Percentiles rank a stretch among this genome's conserved stretches.
Conservation (phyloP, 2,888 invertebrate genomes). For the Eupithecia insigniata region DNA sequence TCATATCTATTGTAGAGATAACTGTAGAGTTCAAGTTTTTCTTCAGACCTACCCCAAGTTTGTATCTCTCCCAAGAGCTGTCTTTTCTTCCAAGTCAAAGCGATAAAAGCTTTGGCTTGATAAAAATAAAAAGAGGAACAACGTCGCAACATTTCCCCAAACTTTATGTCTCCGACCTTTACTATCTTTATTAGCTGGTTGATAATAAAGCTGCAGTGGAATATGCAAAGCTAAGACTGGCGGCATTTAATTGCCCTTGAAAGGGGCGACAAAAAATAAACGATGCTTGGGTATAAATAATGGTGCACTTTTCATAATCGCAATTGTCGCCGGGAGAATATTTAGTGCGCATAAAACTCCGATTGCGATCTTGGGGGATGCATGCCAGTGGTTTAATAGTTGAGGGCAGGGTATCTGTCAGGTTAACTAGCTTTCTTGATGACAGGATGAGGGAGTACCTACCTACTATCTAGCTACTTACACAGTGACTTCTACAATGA, state of each 20-base stretch:
- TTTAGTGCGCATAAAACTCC: constrained; percentile 82
- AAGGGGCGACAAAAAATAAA: constrained; percentile 84
- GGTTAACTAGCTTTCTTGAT: constrained; percentile 43
- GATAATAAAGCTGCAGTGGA: constrained; percentile 70
- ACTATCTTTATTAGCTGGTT: constrained; percentile 74
- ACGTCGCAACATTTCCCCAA: constrained; percentile 42
- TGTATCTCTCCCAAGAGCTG: neutral
- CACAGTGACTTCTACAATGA: too few relatives aligned
- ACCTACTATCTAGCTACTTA: constrained; percentile 11
- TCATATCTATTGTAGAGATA: neutral
- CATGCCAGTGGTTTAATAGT: constrained; percentile 65
- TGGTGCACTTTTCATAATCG: constrained; percentile 85
- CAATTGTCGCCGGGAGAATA: constrained; percentile 84
- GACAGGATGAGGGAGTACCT: constrained; percentile 28
- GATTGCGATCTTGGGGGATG: constrained; percentile 63
- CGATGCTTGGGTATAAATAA: constrained; percentile 79
- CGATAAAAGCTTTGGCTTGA: constrained; percentile 17
- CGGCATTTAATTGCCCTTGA: constrained; percentile 84
- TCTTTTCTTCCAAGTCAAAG: constrained; percentile 14
- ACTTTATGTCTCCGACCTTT: constrained; percentile 66
- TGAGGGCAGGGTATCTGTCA: constrained; percentile 51
- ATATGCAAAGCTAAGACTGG: constrained; percentile 83
- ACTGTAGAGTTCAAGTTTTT: constrained; percentile 2
- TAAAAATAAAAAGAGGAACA: constrained; percentile 22
- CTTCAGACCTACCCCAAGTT: constrained; percentile 10